Evolutionary conservation across 2,113 vertebrate genomes (phyloP), one percentile per base, ranked within the genome.

Genomic region (Tiliqua scincoides): DNA sequence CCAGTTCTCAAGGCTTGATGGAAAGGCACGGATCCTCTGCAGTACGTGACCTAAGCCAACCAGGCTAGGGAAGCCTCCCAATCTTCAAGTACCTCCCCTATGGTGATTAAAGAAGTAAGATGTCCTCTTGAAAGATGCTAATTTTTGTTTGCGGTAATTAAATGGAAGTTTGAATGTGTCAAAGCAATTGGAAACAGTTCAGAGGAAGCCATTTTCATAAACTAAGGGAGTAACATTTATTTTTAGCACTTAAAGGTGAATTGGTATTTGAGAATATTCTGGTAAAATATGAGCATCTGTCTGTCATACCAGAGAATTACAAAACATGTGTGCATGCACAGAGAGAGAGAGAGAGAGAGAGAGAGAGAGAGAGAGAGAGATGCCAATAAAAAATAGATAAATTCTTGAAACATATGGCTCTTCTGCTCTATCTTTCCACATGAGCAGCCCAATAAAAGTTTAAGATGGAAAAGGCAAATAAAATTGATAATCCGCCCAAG

Each of bases 391-490:
- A 57, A 91, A 91, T 91, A 94, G 95, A 92, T 90, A 90, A 82
- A 91, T 94, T 90, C 87, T 87, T 54, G 84, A 83, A 94, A 94
- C 90, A 85, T 93, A 93, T 89, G 89, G 86, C 90, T 89, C 86
- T 77, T 68, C 85, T 88, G 93, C 6, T 1, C 85, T 87, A 85
- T 88, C 89, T 95, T 95, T 90, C 85, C 89, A 90, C 92, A 91
- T 93, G 93, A 95, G 43, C 88, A 92, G 80, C 88, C 86, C 83
- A 90, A 92, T 96, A 94, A 95, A 95, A 95, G 90, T 93, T 95
- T 91, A 89, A 85, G 83, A 91, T 76, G 77, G 89, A 92, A 93
- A 93, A 94, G 93, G 89, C 92, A 93, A 95, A 95, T 91, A 93
- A 95, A 90, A 91, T 92, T 95, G 87, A 94, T 93, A 94, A 87